Base-by-base conservation (phyloP, 1,140 invertebrate genomes). In the Carposina sasakii region DNA sequence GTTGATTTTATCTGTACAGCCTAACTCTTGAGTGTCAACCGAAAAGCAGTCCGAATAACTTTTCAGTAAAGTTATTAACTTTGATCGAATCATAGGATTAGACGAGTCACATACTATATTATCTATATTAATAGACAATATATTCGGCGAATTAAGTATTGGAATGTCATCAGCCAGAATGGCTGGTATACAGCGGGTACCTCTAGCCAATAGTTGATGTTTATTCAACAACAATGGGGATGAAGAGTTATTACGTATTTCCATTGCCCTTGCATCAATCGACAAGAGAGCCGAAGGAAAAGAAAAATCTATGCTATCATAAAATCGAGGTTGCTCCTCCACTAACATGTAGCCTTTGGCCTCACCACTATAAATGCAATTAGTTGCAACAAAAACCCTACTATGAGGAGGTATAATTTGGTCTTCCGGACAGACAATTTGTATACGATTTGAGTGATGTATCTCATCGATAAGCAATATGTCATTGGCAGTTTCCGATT, bases 31-130 rank as follows among this genome's bases (percentile, higher is more conserved):
- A 10, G 61, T 57, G 23, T 39, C 46, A 43, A 2, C 36, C 8
- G 51, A 58, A 49, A 61, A 60, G 34, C 53, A 52, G 28, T 47
- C 20, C 16, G 20, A 47, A 22, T 50, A 48, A 3, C 20, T 33
- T 4, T 23, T 10, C 34, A 58, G 40, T 51, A 58, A 43, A 48
- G 16, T 42, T 1, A 34, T 46, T 17, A 46, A 36, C 2, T 2
- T 15, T 3, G 23, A 1, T 22, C 13, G 44, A 2, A 36, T n/a
- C 3, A 23, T 30, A 12, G 30, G 9, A 46, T 17, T 46, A 22
- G 36, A 13, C 12, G 30, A n/a, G 0, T 31, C 31, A 2, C 8
- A 15, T 5, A n/a, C 10, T 23, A 46, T n/a, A 4, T 46, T 13
- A n/a, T 24, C n/a, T 12, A 46, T 12, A 1, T 46, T 10, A 24